Conservation (phyloP, 1,140 invertebrate species). For the Vanessa atalanta region DNA sequence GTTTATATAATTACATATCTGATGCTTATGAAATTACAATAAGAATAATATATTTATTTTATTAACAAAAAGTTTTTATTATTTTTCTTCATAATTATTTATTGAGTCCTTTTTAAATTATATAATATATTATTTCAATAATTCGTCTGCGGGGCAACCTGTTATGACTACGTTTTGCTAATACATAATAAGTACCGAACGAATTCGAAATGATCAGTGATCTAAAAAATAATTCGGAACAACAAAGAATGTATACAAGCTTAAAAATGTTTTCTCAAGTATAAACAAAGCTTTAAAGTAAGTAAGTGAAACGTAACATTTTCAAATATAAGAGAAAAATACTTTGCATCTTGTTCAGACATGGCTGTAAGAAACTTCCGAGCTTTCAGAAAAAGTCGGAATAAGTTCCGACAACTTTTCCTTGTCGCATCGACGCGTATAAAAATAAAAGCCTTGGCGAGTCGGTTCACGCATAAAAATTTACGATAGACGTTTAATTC, state of each 20-base stretch:
- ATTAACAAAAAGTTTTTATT: no score
- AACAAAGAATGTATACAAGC: background rate
- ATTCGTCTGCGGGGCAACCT: no score
- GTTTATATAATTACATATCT: no score
- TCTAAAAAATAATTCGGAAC: background rate
- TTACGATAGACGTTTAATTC: background rate
- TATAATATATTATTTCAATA: no score
- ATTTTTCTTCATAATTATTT: no score
- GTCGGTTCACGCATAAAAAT: conserved; percentile 31
- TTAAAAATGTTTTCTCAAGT: conserved; percentile 2
- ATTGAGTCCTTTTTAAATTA: no score
- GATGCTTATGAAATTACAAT: no score
- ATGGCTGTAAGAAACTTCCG: conserved; percentile 30
- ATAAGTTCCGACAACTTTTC: conserved; percentile 29
- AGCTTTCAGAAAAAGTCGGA: conserved; percentile 33
- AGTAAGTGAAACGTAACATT: conserved; percentile 12
- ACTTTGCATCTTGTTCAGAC: conserved; percentile 23
- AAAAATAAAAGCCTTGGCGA: conserved; percentile 17
- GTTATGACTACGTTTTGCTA: no score
- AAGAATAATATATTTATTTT: no score
- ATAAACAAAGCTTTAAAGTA: conserved; percentile 3
- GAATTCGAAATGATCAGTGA: no score
- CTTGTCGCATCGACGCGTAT: conserved; percentile 28
- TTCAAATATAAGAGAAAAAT: conserved; percentile 13
- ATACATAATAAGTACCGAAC: no score